phyloP scores from a whole-genome alignment of 2,888 invertebrate species.

The Mystacides longicornis region DNA sequence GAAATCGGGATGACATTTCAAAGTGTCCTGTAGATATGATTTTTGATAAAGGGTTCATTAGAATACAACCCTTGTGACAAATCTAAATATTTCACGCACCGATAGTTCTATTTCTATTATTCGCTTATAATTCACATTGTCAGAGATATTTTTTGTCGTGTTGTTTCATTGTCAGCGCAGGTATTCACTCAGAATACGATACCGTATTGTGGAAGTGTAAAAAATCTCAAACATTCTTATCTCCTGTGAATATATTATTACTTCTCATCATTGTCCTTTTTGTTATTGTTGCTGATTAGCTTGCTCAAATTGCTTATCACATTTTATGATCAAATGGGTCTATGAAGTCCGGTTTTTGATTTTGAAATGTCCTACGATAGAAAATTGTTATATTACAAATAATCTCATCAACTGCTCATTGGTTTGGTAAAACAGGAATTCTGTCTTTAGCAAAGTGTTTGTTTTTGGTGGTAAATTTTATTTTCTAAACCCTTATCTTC shows the following conservation, averaged over 20 bases:
- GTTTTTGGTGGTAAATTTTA: too few relatives aligned
- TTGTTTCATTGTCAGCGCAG: neutral
- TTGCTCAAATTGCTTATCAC: neutral
- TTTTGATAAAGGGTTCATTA: neutral
- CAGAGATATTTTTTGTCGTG: constrained; percentile 16
- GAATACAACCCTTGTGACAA: constrained; percentile 18
- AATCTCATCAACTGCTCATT: too few relatives aligned
- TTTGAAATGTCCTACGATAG: too few relatives aligned
- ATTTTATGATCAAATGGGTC: too few relatives aligned
- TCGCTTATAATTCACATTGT: constrained; percentile 22
- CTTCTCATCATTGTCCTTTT: neutral
- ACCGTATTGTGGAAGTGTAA: neutral
- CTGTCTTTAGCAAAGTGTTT: too few relatives aligned
- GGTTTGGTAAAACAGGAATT: too few relatives aligned
- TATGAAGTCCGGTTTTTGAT: too few relatives aligned
- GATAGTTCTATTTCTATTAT: constrained; percentile 23
- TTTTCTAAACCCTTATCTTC: too few relatives aligned
- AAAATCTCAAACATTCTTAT: neutral
- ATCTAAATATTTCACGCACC: constrained; percentile 25
- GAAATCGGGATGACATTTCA: constrained; percentile 21
- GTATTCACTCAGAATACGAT: too few relatives aligned
- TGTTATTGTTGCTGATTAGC: neutral
- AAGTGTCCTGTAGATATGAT: constrained; percentile 2
- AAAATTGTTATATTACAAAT: too few relatives aligned
- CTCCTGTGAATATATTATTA: neutral